Conservation (phyloP, 1,140 invertebrate species). For the Leptinotarsa texana region DNA sequence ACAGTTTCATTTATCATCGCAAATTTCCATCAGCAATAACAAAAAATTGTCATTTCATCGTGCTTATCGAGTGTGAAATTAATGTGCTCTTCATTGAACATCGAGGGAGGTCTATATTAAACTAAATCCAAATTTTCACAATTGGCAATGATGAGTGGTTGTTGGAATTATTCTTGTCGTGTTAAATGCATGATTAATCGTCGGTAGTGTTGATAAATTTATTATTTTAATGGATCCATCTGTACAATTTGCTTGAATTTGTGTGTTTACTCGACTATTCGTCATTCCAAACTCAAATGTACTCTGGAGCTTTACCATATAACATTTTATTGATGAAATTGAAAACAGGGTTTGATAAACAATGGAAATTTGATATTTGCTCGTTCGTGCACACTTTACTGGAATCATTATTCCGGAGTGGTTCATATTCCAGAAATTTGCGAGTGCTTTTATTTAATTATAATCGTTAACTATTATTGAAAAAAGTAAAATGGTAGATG, state of each 20-base stretch:
- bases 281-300: slow-evolving; percentile 17
- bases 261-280: slow-evolving; percentile 20
- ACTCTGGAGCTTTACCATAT: neutral
- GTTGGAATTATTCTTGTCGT: slow-evolving; percentile 24
- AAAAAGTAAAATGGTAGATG: too few relatives aligned
- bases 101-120: slow-evolving; percentile 7
- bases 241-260: slow-evolving; percentile 25
- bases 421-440: neutral
- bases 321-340: slow-evolving; percentile 21
- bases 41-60: slow-evolving; percentile 3
- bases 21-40: neutral
- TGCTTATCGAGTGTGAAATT: slow-evolving; percentile 3
- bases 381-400: neutral
- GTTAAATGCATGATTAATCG: slow-evolving; percentile 28
- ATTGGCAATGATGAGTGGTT: slow-evolving; percentile 22
- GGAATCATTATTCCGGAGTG: neutral
- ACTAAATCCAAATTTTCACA: slow-evolving; percentile 19
- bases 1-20: neutral
- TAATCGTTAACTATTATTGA: too few relatives aligned
- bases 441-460: neutral
- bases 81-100: neutral
- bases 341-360: slow-evolving; percentile 6
- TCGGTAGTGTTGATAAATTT: slow-evolving; percentile 24
- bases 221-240: slow-evolving; percentile 27
- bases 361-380: neutral